Base-by-base conservation (phyloP, 2,113 vertebrate genomes). In the Hiodon tergisus region DNA sequence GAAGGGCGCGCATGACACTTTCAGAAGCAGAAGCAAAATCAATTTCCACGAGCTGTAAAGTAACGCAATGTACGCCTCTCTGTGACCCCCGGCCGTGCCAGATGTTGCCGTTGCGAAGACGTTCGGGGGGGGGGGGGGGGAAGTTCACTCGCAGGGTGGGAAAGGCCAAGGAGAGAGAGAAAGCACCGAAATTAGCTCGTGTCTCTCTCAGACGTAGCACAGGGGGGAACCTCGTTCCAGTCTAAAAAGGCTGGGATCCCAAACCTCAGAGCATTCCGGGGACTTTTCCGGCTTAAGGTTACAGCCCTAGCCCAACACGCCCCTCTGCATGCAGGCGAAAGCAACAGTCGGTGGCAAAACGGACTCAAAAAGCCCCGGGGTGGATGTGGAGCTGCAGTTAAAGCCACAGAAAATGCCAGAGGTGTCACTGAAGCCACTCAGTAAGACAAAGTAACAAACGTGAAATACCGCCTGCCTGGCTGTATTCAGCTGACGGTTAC, bases 71-170 rank as follows among this genome's bases (percentile, higher is more conserved):
- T 16, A 8, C 16, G 16, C 63, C 57, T 6, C 53, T 71, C 62
- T 74, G 47, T 58, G 7, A 52, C 76, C 31, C 31, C 31, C 31
- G 31, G 31, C 31, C 31, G 31, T 31, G 31, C 31, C 78, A 83
- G 76, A 81, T 81, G 72, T 80, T 76, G 67, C 48, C 10, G 70
- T 31, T 76, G 63, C 63, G 5, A 31, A 71, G 51, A 53, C 4
- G 17, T 14, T 50, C 46, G 51, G 57, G 17, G 6, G 48, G 55
- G 46, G 81, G 82, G 51, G 57, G 17, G 6, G 48, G 55, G 46
- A 82, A 83, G 77, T 76, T 70, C 17, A 63, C 53, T 68, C 54
- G 3, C 54, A 71, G 66, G 55, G 70, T 31, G 60, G 61, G 13
- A 14, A 48, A 59, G 6, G 8, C 5, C 14, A 46, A 60, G 54